Conservation (phyloP, 2,888 invertebrate genomes). For the Cylloceria caligata region DNA sequence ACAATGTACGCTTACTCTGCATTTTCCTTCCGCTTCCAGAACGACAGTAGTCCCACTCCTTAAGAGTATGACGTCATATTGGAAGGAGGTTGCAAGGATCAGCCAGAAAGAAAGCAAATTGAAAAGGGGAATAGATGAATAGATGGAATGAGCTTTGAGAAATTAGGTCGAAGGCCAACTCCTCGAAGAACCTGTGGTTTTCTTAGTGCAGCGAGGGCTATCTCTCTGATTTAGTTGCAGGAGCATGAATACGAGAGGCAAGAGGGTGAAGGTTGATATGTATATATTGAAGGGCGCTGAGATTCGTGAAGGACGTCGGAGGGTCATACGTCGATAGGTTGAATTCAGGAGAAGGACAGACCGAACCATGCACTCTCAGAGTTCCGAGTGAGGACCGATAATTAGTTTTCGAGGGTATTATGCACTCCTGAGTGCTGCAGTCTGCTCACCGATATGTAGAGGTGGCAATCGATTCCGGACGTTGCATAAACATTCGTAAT, state of each 20-base stretch:
- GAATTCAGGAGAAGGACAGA: not conserved
- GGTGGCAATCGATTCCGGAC: conserved; percentile 36
- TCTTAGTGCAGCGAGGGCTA: conserved; percentile 10
- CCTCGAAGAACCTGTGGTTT: conserved; percentile 2
- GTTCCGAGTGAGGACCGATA: conserved; percentile 61
- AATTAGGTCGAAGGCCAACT: conserved; percentile 51
- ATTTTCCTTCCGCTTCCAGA: no score
- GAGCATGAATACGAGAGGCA: not conserved
- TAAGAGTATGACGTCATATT: not conserved
- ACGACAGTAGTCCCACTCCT: no score
- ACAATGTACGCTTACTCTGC: no score
- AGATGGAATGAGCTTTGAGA: conserved; percentile 10
- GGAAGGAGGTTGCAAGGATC: not conserved
- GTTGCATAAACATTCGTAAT: conserved; percentile 56
- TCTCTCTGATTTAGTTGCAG: not conserved
- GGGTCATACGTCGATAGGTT: conserved; percentile 20
- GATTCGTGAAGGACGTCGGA: conserved; percentile 36
- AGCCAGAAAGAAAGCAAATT: not conserved
- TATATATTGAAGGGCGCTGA: conserved; percentile 1
- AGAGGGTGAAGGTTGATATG: not conserved
- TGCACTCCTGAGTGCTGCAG: conserved; percentile 25
- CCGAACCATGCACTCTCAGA: conserved; percentile 28
- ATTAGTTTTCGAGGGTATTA: conserved; percentile 61
- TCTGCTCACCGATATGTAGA: not conserved
- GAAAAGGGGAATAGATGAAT: not conserved